Percentiles rank a stretch among this genome's conserved stretches.
These are phyloP conservation scores for Eristalis pertinax DNA, from an alignment of 2,888 invertebrate species.

Conservation along the genomic window DNA sequence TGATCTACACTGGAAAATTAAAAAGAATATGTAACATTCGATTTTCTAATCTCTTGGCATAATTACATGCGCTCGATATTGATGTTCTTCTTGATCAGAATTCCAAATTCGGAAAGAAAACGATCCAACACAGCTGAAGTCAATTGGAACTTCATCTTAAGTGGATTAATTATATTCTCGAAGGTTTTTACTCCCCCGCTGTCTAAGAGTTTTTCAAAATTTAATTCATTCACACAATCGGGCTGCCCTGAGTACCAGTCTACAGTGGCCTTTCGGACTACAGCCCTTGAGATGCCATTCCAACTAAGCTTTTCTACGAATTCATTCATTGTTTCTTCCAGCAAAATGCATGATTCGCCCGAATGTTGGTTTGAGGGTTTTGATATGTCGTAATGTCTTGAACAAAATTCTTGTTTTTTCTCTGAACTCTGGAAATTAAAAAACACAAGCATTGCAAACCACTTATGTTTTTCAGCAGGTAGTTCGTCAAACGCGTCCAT, in stretches of 20 bases:
- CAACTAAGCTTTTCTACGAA: slow-evolving; percentile 38
- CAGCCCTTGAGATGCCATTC: slow-evolving; percentile 28
- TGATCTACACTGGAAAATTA: slow-evolving; percentile 15
- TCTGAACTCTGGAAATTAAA: slow-evolving; percentile 1
- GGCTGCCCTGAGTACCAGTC: slow-evolving; percentile 32
- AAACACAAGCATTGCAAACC: slow-evolving; percentile 38
- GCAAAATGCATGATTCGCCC: background rate
- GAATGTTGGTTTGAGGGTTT: background rate
- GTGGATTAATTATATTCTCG: background rate
- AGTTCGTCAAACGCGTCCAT: slow-evolving; percentile 24
- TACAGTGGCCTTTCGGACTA: slow-evolving; percentile 29
- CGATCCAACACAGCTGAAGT: background rate
- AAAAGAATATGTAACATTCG: too few relatives aligned
- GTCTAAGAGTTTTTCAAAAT: slow-evolving; percentile 18
- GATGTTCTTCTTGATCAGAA: slow-evolving; percentile 3
- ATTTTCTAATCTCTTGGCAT: too few relatives aligned
- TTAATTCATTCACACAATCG: background rate
- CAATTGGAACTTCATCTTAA: background rate
- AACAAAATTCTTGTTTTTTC: slow-evolving; percentile 13
- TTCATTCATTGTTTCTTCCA: slow-evolving; percentile 6
- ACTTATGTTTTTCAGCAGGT: slow-evolving; percentile 20
- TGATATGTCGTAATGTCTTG: slow-evolving; percentile 25
- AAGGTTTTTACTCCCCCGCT: slow-evolving; percentile 23
- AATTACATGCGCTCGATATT: background rate
- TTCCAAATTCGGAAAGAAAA: slow-evolving; percentile 20